Percentiles rank a stretch among this genome's conserved stretches.
phyloP scores from a whole-genome alignment of 2,888 invertebrate genomes.

The Cylloceria caligata region DNA sequence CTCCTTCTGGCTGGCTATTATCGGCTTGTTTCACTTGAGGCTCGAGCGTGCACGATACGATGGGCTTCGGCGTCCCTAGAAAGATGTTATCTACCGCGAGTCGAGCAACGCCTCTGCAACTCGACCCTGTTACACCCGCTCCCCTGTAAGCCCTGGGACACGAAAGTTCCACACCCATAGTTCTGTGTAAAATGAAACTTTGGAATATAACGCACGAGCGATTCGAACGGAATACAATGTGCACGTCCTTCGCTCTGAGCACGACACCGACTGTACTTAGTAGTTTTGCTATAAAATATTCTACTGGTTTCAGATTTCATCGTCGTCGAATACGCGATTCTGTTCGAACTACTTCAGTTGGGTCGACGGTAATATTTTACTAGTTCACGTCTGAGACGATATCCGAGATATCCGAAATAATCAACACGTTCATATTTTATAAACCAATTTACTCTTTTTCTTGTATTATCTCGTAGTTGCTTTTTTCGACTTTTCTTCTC shows the following conservation, averaged over 20 bases:
- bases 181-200: constrained; percentile 66
- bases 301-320: constrained; percentile 16
- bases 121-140: neutral
- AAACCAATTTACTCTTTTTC: constrained; percentile 46
- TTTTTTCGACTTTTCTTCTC: neutral
- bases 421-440: constrained; percentile 47
- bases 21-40: constrained; percentile 69
- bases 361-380: constrained; percentile 20
- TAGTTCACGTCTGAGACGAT: neutral
- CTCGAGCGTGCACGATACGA: constrained; percentile 63
- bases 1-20: constrained; percentile 64
- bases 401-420: constrained; percentile 27
- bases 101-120: constrained; percentile 54
- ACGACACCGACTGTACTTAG: constrained; percentile 6
- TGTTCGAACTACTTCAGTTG: constrained; percentile 4
- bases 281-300: constrained; percentile 13
- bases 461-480: neutral
- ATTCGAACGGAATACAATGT: constrained; percentile 25
- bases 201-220: constrained; percentile 47
- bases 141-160: constrained; percentile 45
- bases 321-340: constrained; percentile 39
- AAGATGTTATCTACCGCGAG: constrained; percentile 61
- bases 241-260: neutral
- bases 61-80: constrained; percentile 45
- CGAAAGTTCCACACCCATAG: constrained; percentile 54